Base-by-base conservation (phyloP, 2,888 invertebrate genomes). In the Anarsia innoxiella region DNA sequence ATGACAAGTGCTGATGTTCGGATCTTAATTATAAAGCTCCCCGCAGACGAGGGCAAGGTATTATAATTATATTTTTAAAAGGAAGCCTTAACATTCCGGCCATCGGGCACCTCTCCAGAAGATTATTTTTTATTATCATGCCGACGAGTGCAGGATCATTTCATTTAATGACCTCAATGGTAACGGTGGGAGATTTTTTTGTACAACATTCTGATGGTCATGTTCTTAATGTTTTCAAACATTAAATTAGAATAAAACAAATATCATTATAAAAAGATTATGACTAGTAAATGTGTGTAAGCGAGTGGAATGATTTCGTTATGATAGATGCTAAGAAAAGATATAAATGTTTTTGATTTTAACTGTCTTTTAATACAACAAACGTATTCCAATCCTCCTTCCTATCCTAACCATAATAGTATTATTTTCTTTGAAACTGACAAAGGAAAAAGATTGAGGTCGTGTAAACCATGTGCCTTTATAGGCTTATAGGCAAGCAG, bases 251-350 rank as follows among this genome's bases (percentile, higher is more conserved):
- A 26, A 26, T 33, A 33, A 33, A 26, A 33, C 26, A 33, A 33
- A 33, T 26, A 33, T 33, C 14, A 26, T 33, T 33, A 33, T 33
- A 33, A 33, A 11, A 26, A 33, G 10, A 33, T 33, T 33, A 33
- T n/a, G n/a, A 6, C 3, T 3, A n/a, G 25, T 9, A 25, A 25
- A 4, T 25, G 25, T 25, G n/a, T n/a, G 19, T 8, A 5, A 8
- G 19, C 19, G 19, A 25, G 25, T 25, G 25, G 25, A 25, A n/a
- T n/a, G n/a, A n/a, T n/a, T n/a, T n/a, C n/a, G n/a, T n/a, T n/a
- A n/a, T n/a, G n/a, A n/a, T n/a, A n/a, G n/a, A n/a, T n/a, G n/a
- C n/a, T n/a, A n/a, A n/a, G n/a, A n/a, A n/a, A n/a, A n/a, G n/a
- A n/a, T n/a, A n/a, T n/a, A n/a, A n/a, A n/a, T n/a, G n/a, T n/a